phyloP scores from a whole-genome alignment of 2,888 invertebrate species.

The Linyphia triangularis region DNA sequence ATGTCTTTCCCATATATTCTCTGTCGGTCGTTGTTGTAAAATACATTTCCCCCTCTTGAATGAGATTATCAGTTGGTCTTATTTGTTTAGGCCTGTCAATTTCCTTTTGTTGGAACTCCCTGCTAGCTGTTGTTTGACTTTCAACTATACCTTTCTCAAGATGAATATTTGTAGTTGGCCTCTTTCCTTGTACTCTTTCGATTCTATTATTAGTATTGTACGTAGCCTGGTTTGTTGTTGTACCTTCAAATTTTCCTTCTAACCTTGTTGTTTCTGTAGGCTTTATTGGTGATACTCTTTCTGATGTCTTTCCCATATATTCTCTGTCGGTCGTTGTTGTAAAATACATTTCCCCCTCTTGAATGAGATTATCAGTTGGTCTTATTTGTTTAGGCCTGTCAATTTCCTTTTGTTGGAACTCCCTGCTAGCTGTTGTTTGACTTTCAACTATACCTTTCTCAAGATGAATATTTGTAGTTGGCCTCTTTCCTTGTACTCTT shows the following conservation, averaged over 20 bases:
- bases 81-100: conserved; percentile 36
- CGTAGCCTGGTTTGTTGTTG: conserved; percentile 51
- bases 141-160: conserved; percentile 46
- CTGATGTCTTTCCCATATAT: conserved; percentile 47
- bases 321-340: conserved; percentile 60
- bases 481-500: conserved; percentile 53
- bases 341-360: conserved; percentile 75
- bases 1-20: conserved; percentile 46
- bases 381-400: conserved; percentile 56
- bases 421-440: conserved; percentile 49
- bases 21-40: conserved; percentile 69
- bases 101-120: conserved; percentile 42
- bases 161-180: conserved; percentile 49
- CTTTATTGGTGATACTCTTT: conserved; percentile 54
- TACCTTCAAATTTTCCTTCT: conserved; percentile 50
- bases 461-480: conserved; percentile 53
- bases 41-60: conserved; percentile 76
- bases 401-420: conserved; percentile 48
- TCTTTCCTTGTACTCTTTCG: conserved; percentile 57
- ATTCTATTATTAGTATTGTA: conserved; percentile 25
- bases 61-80: conserved; percentile 19
- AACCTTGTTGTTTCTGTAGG: conserved; percentile 61
- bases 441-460: conserved; percentile 40
- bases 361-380: conserved; percentile 64
- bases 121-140: conserved; percentile 25